Base-by-base conservation (phyloP, 2,888 invertebrate genomes). In the Ernsta delagoae region DNA sequence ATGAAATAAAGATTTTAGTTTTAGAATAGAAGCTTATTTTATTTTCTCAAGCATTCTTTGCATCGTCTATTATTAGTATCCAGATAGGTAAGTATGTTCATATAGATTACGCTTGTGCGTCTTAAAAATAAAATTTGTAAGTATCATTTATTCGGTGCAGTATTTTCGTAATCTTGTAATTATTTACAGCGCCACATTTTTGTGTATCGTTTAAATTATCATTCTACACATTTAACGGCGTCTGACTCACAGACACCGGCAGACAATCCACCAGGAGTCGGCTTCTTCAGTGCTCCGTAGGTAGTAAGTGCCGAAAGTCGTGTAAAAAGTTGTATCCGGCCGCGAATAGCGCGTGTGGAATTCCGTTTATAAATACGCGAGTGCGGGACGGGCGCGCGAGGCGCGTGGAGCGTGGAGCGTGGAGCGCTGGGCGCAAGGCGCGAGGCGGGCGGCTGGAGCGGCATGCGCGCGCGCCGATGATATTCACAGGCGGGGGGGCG, bases 241-340 rank as follows among this genome's bases (percentile, higher is more conserved):
- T 77, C 78, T 89, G 89, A 88, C 79, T 89, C 89, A 89, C 83
- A 83, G 83, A 78, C 80, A 83, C 78, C 84, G 85, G 80, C 83
- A 92, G 91, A 90, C 90, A 85, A 85, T 83, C 75, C 83, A 62
- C 34, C 66, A 81, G 85, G 82, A 82, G 81, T 80, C 79, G 82
- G 84, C 82, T 84, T 86, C 86, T 86, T 89, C 92, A 93, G 92
- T 92, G 86, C 86, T 89, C 86, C 86, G 90, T 82, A 86, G 88
- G 91, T 83, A 90, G 91, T 91, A 92, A 93, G 92, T 92, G 92
- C 89, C 78, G 92, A 90, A 87, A 91, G 92, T 92, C 92, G 92
- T 92, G 92, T 91, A 90, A 91, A 91, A 92, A 92, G 92, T 89
- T 88, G 90, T 91, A 92, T 90, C 92, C 92, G 90, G 89, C 89